A percentile compares a stretch with the other conserved stretches of the same genome.
Conservation (phyloP, 2,888 invertebrate genomes). For the Gymnocheta viridis region DNA sequence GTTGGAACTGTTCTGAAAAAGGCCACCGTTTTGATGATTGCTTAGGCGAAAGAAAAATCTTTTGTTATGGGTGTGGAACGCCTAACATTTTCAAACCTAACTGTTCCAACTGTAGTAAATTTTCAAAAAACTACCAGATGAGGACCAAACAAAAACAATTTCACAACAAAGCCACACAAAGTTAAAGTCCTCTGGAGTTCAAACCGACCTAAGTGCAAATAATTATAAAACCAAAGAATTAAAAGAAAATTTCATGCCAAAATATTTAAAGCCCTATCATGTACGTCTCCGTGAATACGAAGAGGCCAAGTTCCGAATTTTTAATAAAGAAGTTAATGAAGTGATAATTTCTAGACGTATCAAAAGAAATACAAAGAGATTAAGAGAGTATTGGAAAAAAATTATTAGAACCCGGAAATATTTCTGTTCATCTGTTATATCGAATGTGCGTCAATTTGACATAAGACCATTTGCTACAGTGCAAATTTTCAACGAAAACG, state of each 20-base stretch:
- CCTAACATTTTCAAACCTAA: conserved; percentile 15
- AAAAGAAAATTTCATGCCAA: neutral
- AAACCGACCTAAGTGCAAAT: too few relatives aligned
- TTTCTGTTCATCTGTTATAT: neutral
- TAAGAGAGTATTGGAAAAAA: neutral
- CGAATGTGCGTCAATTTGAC: neutral
- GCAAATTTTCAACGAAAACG: neutral
- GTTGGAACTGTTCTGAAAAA: conserved; percentile 34
- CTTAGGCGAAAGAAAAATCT: conserved; percentile 5
- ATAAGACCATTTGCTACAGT: neutral
- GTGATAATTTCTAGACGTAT: neutral
- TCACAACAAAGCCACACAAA: conserved; percentile 1
- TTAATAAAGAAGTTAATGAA: neutral
- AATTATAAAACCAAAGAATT: too few relatives aligned
- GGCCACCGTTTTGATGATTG: conserved; percentile 24
- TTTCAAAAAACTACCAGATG: conserved; percentile 26
- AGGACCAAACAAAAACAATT: neutral
- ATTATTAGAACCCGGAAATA: neutral
- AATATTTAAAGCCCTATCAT: neutral
- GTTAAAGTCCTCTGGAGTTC: neutral
- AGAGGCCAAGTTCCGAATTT: too few relatives aligned
- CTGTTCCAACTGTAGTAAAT: too few relatives aligned
- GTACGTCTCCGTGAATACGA: too few relatives aligned
- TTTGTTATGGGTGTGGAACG: conserved; percentile 30
- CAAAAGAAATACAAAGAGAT: neutral